These are phyloP conservation scores for Theocolax elegans DNA, from an alignment of 1,140 invertebrate genomes.

Conservation along the genomic window DNA sequence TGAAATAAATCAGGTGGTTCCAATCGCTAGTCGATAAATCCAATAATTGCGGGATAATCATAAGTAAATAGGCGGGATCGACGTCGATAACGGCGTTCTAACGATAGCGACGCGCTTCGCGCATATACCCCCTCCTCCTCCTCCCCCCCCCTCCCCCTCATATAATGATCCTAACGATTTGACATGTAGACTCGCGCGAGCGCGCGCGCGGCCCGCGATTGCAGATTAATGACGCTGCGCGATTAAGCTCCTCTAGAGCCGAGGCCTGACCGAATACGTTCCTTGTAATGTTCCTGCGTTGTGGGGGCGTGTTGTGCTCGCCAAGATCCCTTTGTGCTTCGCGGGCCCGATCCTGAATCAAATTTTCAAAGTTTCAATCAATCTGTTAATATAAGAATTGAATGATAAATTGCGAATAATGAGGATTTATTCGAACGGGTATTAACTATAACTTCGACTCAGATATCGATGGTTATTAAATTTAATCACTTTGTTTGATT, in stretches of 20 bases:
- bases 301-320: neutral
- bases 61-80: conserved; percentile 64
- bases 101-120: conserved; percentile 15
- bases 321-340: neutral
- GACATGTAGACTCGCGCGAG: neutral
- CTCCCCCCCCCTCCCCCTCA: neutral
- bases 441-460: neutral
- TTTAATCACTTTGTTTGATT: too few relatives aligned
- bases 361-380: neutral
- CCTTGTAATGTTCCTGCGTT: neutral
- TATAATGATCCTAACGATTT: conserved; percentile 38
- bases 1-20: conserved; percentile 66
- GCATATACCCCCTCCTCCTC: neutral
- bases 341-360: neutral
- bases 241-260: conserved; percentile 18
- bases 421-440: conserved; percentile 1
- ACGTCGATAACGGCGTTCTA: conserved; percentile 36
- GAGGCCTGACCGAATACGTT: neutral
- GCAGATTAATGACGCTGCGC: conserved; percentile 24
- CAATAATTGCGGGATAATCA: conserved; percentile 66
- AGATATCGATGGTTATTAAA: neutral
- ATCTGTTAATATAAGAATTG: neutral
- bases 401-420: conserved; percentile 1
- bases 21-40: conserved; percentile 64
- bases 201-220: neutral